Evolutionary conservation across 2,888 invertebrate genomes (phyloP).

Genomic region (Crematogaster levior): DNA sequence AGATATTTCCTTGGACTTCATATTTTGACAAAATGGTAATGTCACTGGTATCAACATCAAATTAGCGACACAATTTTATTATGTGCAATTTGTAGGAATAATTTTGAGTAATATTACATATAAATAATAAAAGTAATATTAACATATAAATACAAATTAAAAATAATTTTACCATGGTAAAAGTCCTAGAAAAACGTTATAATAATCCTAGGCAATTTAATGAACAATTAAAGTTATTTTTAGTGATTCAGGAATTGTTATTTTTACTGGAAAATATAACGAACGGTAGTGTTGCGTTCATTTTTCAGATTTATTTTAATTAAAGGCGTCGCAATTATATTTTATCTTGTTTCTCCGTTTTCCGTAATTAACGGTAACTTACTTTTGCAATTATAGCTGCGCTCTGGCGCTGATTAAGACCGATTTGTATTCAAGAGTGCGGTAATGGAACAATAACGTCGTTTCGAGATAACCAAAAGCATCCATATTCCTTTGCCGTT

Average conservation of each 20-base stretch:
- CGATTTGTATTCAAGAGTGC: conserved; percentile 66
- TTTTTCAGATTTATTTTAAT: conserved; percentile 14
- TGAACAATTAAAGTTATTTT: neutral
- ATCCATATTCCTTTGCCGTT: conserved; percentile 51
- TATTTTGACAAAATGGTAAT: conserved; percentile 2
- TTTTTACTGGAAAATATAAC: neutral
- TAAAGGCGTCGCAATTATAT: conserved; percentile 9
- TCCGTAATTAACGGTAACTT: neutral
- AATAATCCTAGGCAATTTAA: too few species aligned
- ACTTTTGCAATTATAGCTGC: conserved; percentile 63
- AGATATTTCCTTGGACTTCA: conserved; percentile 9
- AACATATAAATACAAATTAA: neutral
- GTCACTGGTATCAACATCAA: neutral
- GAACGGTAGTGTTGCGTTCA: neutral
- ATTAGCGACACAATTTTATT: conserved; percentile 1
- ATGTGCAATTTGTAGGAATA: neutral
- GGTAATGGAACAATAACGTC: conserved; percentile 68
- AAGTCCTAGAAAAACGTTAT: neutral
- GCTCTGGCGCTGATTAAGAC: conserved; percentile 56
- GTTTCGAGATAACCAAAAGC: conserved; percentile 62
- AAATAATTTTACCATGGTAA: neutral
- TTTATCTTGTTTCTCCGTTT: conserved; percentile 21
- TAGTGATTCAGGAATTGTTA: neutral
- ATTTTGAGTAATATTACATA: neutral
- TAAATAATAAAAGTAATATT: neutral